Base-by-base conservation (phyloP, 1,140 invertebrate species). In the Grapholita molesta region DNA sequence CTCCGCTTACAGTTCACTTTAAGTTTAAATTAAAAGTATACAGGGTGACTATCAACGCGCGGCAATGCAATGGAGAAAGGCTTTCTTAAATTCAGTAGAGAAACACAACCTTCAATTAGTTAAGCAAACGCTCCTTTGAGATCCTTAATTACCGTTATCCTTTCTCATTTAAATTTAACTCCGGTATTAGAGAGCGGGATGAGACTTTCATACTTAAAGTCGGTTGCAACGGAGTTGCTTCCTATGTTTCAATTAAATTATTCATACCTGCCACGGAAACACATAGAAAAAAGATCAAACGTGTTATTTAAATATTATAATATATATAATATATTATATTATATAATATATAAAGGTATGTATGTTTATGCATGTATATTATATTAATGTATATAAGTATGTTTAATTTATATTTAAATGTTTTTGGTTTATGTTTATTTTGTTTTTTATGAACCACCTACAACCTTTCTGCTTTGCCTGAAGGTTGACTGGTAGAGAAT, bases 131-230 rank as follows among this genome's bases (percentile, higher is more conserved):
- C 57, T 65, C 69, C 70, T 70, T 70, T 70, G 70, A 71, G 55
- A 68, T 65, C 67, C 64, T 73, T 78, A 78, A 78, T 75, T 78
- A 75, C 73, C 55, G 66, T 65, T 75, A 75, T 78, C 73, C 67
- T 71, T 75, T 70, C 72, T 67, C 71, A 72, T 77, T 77, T 70
- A 77, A 74, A 77, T 74, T 77, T 69, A 69, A 77, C 71, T 71
- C 71, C 24, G 66, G 55, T 61, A 71, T 73, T 71, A 72, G 67
- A 18, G 33, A 23, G 11, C 48, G 48, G 23, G 52, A 53, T 25
- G 52, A 53, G 21, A 23, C 23, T 53, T 53, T 53, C 52, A 53
- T 53, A 53, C 52, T 53, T 24, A 23, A 53, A 53, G 52, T 21
- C 52, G 33, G 9, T 35, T 35, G 33, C 11, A 35, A 35, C n/a